phyloP scores from a whole-genome alignment of 2,797 vertebrate species.

The Picus viridis region DNA sequence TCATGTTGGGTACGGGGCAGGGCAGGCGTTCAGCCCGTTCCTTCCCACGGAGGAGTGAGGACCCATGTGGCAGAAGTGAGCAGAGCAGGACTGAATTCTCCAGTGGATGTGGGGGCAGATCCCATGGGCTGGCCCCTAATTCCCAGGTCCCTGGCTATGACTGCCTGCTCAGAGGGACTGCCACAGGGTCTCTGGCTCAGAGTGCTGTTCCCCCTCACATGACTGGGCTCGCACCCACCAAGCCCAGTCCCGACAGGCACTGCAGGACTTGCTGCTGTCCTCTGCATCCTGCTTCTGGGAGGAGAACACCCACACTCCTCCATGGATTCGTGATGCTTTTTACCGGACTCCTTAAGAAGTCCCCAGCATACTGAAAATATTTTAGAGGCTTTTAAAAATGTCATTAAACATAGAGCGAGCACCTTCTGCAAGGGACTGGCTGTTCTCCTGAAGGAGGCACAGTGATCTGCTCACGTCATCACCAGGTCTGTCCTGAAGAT shows the following conservation, averaged over 20 bases:
- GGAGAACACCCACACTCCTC: constrained; percentile 73
- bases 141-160: background rate
- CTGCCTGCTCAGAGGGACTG: background rate
- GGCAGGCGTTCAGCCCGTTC: accelerated
- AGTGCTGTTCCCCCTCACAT: background rate
- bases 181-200: background rate
- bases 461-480: background rate
- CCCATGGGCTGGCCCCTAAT: background rate
- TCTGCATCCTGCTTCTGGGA: constrained; percentile 73
- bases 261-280: constrained; percentile 65
- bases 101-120: background rate
- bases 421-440: constrained; percentile 45
- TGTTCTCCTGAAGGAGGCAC: background rate
- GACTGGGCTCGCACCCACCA: accelerated
- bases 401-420: background rate
- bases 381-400: background rate
- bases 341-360: constrained; percentile 78
- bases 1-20: accelerated
- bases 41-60: accelerated
- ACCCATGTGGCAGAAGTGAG: background rate
- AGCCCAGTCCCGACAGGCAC: background rate
- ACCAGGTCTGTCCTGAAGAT: background rate
- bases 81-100: background rate
- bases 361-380: constrained; percentile 68
- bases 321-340: constrained; percentile 73